Conservation (phyloP, 2,113 vertebrate genomes). For the Hepsetus odoe region DNA sequence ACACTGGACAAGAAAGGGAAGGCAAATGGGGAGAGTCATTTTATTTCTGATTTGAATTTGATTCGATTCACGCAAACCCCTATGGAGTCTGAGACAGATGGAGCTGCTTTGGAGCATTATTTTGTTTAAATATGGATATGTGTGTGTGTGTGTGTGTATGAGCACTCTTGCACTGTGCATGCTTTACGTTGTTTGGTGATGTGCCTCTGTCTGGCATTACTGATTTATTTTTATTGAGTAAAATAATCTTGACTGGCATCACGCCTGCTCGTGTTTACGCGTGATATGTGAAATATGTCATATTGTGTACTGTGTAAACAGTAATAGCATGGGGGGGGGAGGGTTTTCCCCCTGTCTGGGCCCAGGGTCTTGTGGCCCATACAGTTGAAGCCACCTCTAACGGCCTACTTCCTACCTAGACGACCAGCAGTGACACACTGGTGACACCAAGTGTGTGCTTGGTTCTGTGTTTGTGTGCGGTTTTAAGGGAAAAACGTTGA, state of each 20-base stretch:
- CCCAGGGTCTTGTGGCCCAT: slow-evolving; percentile 70
- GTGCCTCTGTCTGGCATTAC: not conserved
- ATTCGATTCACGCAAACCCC: slow-evolving; percentile 46
- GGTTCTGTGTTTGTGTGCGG: slow-evolving; percentile 51
- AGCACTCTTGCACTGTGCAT: not conserved
- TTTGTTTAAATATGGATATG: slow-evolving; percentile 20
- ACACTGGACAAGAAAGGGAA: slow-evolving; percentile 25
- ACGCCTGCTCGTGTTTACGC: not conserved
- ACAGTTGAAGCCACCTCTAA: slow-evolving; percentile 79
- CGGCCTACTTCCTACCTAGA: slow-evolving; percentile 76
- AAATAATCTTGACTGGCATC: not conserved
- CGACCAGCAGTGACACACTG: slow-evolving; percentile 55
- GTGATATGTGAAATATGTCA: not conserved
- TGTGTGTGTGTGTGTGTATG: not conserved
- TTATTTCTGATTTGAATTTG: slow-evolving; percentile 44
- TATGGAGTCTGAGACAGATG: slow-evolving; percentile 40
- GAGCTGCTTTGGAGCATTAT: slow-evolving; percentile 39
- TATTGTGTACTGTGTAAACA: not conserved
- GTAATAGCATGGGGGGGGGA: no score
- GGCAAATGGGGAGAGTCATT: slow-evolving; percentile 30
- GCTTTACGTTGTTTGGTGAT: slow-evolving; percentile 8
- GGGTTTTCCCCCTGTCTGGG: slow-evolving; percentile 61
- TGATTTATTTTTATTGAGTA: not conserved
- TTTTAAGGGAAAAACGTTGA: slow-evolving; percentile 43
- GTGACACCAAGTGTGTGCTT: slow-evolving; percentile 53